Evolutionary conservation across 2,888 invertebrate genomes (phyloP).

Genomic region (Acleris literana): DNA sequence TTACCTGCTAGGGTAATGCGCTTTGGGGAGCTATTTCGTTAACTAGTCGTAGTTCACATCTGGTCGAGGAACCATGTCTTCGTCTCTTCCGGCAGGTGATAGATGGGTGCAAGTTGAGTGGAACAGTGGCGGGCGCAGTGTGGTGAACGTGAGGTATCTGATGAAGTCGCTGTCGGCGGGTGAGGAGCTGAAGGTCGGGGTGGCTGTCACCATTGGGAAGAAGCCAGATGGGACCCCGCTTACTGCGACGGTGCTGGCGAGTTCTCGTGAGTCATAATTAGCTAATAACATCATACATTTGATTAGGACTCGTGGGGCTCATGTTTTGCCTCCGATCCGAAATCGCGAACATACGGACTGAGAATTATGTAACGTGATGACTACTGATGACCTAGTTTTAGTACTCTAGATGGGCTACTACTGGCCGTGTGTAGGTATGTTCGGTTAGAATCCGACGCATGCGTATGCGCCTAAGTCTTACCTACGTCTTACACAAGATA

Average conservation of each 20-base stretch:
- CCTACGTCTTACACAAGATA: too few relatives aligned
- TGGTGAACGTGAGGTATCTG: slow-evolving; percentile 51
- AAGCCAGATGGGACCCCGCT: slow-evolving; percentile 47
- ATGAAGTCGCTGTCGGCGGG: slow-evolving; percentile 41
- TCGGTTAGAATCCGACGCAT: too few relatives aligned
- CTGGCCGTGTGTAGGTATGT: too few relatives aligned
- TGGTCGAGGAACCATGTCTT: slow-evolving; percentile 32
- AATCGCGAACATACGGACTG: too few relatives aligned
- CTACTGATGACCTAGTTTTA: too few relatives aligned
- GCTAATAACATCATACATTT: background rate
- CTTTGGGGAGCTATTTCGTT: slow-evolving; percentile 23
- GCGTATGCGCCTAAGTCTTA: too few relatives aligned
- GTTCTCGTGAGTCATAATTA: slow-evolving; percentile 53
- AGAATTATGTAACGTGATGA: too few relatives aligned
- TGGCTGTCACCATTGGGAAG: slow-evolving; percentile 46
- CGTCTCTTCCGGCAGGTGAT: slow-evolving; percentile 49
- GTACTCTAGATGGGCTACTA: too few relatives aligned
- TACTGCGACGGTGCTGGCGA: slow-evolving; percentile 50
- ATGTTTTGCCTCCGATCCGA: too few relatives aligned
- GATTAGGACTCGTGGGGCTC: background rate
- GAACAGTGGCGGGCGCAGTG: slow-evolving; percentile 52
- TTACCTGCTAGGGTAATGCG: slow-evolving; percentile 61
- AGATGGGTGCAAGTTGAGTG: slow-evolving; percentile 68
- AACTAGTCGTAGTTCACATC: slow-evolving; percentile 31
- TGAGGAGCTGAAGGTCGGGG: slow-evolving; percentile 48